A percentile compares a stretch with the other conserved stretches of the same genome.
phyloP scores from a whole-genome alignment of 2,113 vertebrate species.

The Rousettus leschenaultii region DNA sequence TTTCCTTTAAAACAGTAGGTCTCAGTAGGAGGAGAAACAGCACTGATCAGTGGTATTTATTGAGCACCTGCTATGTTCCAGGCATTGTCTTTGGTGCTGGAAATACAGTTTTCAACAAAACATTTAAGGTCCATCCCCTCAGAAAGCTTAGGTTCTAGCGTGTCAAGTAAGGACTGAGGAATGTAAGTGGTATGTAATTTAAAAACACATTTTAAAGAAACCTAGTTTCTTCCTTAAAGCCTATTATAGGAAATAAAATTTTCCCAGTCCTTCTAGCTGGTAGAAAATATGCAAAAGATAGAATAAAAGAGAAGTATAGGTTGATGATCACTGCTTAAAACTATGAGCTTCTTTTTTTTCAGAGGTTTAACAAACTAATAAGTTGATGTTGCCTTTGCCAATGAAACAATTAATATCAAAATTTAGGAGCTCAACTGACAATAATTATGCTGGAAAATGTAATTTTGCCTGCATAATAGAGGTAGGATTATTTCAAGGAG shows the following conservation, averaged over 20 bases:
- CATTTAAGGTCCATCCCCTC: neutral
- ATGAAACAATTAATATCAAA: slow-evolving; percentile 77
- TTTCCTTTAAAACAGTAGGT: neutral
- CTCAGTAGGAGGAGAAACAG: neutral
- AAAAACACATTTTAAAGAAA: slow-evolving; percentile 5
- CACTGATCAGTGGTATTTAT: neutral
- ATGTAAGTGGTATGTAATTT: neutral
- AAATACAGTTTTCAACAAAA: neutral
- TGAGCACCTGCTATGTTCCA: neutral
- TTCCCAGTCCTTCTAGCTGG: neutral
- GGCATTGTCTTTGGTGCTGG: neutral
- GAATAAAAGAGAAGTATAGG: neutral
- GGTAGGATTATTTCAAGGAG: slow-evolving; percentile 79
- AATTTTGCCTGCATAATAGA: slow-evolving; percentile 80
- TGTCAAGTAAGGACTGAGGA: neutral
- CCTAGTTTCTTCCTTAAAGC: neutral
- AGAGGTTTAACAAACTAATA: slow-evolving; percentile 58
- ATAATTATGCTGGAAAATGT: slow-evolving; percentile 80
- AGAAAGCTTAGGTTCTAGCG: neutral
- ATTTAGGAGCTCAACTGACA: slow-evolving; percentile 75
- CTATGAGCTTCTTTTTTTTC: slow-evolving; percentile 37
- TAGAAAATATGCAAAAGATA: neutral
- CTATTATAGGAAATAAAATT: slow-evolving; percentile 1
- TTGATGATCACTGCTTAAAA: slow-evolving; percentile 40
- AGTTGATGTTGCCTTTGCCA: slow-evolving; percentile 69